Percentiles rank a stretch among this genome's conserved stretches.
These are phyloP conservation scores for Phytoseiulus persimilis DNA, from an alignment of 2,888 invertebrate species.

Conservation along the genomic window DNA sequence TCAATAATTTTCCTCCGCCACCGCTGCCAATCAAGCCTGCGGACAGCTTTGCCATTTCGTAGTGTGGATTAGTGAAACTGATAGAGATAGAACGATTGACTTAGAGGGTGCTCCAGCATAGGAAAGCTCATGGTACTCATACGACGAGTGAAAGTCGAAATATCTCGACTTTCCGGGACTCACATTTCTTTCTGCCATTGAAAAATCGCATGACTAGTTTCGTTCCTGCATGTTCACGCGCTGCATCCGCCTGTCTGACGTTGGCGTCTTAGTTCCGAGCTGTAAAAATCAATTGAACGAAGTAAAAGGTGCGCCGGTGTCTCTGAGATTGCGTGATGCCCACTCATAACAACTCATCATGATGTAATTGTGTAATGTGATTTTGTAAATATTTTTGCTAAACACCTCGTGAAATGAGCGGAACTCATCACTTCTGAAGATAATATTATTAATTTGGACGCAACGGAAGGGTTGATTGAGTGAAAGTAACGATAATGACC, in stretches of 20 bases:
- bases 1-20: not conserved
- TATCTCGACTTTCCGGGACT: not conserved
- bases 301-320: not conserved
- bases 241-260: not conserved
- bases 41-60: not conserved
- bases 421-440: not conserved
- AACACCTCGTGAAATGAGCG: not conserved
- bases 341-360: slow-evolving; percentile 10
- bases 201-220: not conserved
- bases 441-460: not conserved
- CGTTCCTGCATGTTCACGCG: not conserved
- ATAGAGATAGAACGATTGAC: not conserved
- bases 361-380: slow-evolving; percentile 35
- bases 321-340: not conserved
- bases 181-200: not conserved
- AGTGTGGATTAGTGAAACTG: not conserved
- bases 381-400: slow-evolving; percentile 39
- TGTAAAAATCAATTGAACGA: not conserved
- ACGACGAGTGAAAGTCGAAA: not conserved
- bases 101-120: not conserved
- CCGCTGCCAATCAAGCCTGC: not conserved
- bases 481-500: not conserved
- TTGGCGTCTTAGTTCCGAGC: not conserved
- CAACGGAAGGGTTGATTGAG: not conserved
- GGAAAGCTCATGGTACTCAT: not conserved